Evolutionary conservation across 2,797 vertebrate species (phyloP), one percentile per base, ranked within the genome.

Genomic region (Enteromius afrohamiltoni): DNA sequence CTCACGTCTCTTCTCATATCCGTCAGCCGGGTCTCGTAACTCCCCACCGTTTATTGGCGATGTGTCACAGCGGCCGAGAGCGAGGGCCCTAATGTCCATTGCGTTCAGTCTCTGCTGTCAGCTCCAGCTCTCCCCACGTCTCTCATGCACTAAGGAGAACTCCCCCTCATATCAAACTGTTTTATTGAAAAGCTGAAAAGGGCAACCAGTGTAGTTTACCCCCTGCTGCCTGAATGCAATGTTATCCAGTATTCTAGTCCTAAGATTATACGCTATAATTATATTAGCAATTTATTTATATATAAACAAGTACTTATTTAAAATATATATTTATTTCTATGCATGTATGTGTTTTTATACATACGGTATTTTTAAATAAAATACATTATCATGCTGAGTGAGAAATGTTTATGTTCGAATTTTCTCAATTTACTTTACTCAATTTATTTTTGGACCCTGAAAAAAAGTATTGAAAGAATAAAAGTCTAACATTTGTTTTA

Each of bases 31-130:
- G 13, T 85, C 86, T 85, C 84, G 68, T 76, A 74, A 81, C 75
- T 49, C 40, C 34, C 34, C 79, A 70, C 79, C 49, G 9, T 79
- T 80, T 90, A 90, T 92, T 87, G 90, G 88, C 74, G 29, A 86
- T 58, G 34, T 55, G 47, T 64, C 47, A 64, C 14, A 37, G 60
- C 16, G 62, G 74, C 79, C 80, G 23, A n/a, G 37, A 73, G 45
- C 51, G 77, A 84, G 79, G 70, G 58, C 65, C 81, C 69, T 87
- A 86, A 89, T 80, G 85, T 83, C 86, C 82, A 68, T 53, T 69
- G 79, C 84, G 42, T 79, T 83, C 67, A 29, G 67, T 77, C 51
- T 86, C 53, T 77, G 47, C 81, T 76, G 83, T 85, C 81, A 70
- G 81, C 83, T 79, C 73, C 58, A 80, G 73, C 73, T 86, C 73